phyloP scores from a whole-genome alignment of 2,797 vertebrate genomes.

The Antennarius maculatus region DNA sequence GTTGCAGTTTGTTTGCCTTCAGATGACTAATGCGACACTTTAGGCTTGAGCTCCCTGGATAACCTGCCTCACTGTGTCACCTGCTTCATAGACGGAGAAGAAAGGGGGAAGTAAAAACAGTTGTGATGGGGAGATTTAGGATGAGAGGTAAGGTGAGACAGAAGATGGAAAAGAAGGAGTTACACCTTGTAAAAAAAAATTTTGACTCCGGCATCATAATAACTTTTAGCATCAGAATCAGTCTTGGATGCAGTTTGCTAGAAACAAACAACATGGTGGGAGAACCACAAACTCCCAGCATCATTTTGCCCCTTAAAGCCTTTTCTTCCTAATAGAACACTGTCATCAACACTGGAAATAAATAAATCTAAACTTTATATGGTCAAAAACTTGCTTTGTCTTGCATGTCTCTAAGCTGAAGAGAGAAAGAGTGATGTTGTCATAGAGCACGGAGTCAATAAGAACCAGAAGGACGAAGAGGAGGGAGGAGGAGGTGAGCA shows the following conservation, averaged over 20 bases:
- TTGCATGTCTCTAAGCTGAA: slow-evolving; percentile 4
- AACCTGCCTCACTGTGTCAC: slow-evolving; percentile 46
- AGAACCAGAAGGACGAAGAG: slow-evolving; percentile 44
- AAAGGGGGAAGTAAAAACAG: background rate
- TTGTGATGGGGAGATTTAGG: too few species aligned
- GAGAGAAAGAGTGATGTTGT: slow-evolving; percentile 35
- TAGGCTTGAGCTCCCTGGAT: slow-evolving; percentile 21
- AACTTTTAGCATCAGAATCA: background rate
- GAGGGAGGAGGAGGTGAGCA: slow-evolving; percentile 45
- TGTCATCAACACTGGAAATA: slow-evolving; percentile 44
- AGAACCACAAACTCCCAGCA: slow-evolving; percentile 3
- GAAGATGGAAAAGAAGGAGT: background rate
- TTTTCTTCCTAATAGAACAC: slow-evolving; percentile 6
- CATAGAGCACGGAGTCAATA: slow-evolving; percentile 47
- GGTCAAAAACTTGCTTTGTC: slow-evolving; percentile 20
- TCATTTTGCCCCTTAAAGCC: background rate
- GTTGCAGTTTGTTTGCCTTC: slow-evolving; percentile 61
- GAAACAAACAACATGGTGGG: slow-evolving; percentile 12
- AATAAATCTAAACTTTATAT: slow-evolving; percentile 27
- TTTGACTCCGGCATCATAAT: background rate
- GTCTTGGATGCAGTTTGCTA: slow-evolving; percentile 7
- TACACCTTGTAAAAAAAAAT: background rate
- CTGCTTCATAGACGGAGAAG: slow-evolving; percentile 36
- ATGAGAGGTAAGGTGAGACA: background rate
- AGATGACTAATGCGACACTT: slow-evolving; percentile 55